Base-by-base conservation (phyloP, 2,888 invertebrate genomes). In the Apodemia hepburni region DNA sequence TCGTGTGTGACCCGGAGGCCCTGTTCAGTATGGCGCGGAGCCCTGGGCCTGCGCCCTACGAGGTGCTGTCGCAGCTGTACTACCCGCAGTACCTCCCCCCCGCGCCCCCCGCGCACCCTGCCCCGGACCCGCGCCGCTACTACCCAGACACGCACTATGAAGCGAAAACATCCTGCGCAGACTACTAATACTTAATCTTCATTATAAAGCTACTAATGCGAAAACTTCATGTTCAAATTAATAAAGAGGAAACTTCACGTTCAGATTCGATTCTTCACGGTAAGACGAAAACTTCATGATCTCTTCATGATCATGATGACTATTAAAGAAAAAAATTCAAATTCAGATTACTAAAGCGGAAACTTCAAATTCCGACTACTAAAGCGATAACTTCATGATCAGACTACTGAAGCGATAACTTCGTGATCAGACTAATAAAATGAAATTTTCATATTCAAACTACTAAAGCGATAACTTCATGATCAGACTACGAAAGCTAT, bases 1-100 rank as follows among this genome's bases (percentile, higher is more conserved):
- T 98, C 81, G 98, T 98, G 1, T 98, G 98, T 84, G 98, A 98
- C 83, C 98, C 98, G 0, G 97, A 97, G 69, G 97, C 97, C 0
- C 86, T 97, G 3, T 97, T 97, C 89, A 96, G 95, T 75, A 96
- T 97, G 96, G 95, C 96, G 9, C 95, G 82, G 0, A 70, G 79
- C 0, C 68, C 77, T 0, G 71, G 74, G 59, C 68, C 80, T 58
- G 68, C 78, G 18, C 77, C 79, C 29, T 84, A 81, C 71, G 84
- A 84, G 74, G 85, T 84, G 62, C 79, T 84, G 27, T 70, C 81
- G 0, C 81, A 83, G 64, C 77, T 84, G 58, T 86, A 84, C 77
- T 82, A 78, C 73, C 79, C 84, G 3, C 83, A 78, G 65, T 84
- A 82, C 72, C 68, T 79, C 63, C 78, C 63, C 29, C 72, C 68